Percentiles rank a stretch among this genome's conserved stretches.
Evolutionary conservation across 2,797 vertebrate genomes (phyloP).

Genomic region (Cetoscarus ocellatus): DNA sequence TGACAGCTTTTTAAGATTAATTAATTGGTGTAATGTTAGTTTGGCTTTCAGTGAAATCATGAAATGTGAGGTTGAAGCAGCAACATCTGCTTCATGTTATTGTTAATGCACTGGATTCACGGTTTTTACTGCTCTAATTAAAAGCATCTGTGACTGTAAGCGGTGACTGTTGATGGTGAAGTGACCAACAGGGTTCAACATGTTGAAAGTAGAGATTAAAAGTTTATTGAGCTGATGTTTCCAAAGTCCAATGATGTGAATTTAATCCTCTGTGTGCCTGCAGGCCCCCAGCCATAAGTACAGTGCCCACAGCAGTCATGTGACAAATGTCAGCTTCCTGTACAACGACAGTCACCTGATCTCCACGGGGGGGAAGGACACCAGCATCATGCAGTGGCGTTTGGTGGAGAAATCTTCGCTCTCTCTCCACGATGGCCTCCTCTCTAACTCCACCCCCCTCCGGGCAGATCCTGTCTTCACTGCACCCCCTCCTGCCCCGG

Average conservation of each 20-base stretch:
- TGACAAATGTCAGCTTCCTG: slow-evolving; percentile 98
- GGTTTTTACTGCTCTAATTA: too few relatives aligned
- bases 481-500: neutral
- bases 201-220: too few relatives aligned
- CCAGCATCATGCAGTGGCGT: slow-evolving; percentile 97
- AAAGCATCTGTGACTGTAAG: too few relatives aligned
- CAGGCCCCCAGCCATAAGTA: slow-evolving; percentile 98
- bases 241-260: neutral
- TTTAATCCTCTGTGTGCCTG: neutral
- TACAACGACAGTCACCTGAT: slow-evolving; percentile 92
- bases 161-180: too few relatives aligned
- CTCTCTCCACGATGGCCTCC: slow-evolving; percentile 67
- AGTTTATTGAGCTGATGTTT: too few relatives aligned
- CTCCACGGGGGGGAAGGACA: slow-evolving; percentile 98
- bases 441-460: slow-evolving; percentile 72
- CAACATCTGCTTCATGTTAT: too few relatives aligned
- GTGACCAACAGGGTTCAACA: too few relatives aligned
- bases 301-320: slow-evolving; percentile 97
- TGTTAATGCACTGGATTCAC: too few relatives aligned
- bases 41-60: too few relatives aligned
- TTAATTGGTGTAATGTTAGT: too few relatives aligned
- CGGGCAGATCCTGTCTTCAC: slow-evolving; percentile 49
- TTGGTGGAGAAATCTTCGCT: slow-evolving; percentile 88
- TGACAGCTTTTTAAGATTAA: too few relatives aligned
- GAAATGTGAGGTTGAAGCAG: too few relatives aligned